These are phyloP conservation scores for Sebastes oblongus DNA, from an alignment of 2,797 vertebrate species.

Conservation along the genomic window DNA sequence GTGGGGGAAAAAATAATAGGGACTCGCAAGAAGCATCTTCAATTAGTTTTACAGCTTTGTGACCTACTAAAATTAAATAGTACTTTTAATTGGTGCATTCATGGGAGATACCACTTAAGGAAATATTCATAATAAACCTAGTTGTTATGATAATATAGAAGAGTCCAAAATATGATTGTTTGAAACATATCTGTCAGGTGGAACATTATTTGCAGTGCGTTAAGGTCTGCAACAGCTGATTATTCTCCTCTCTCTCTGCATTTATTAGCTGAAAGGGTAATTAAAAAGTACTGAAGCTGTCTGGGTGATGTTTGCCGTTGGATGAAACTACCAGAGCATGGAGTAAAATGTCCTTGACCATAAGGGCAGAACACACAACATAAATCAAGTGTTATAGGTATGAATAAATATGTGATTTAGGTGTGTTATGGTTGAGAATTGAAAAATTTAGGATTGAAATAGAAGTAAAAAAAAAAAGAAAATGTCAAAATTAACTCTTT, in stretches of 20 bases:
- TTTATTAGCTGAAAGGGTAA: slow-evolving; percentile 6
- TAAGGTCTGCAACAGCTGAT: background rate
- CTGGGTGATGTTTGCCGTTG: background rate
- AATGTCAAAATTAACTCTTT: background rate
- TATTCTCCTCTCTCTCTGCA: background rate
- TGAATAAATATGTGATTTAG: background rate
- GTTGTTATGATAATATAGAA: background rate
- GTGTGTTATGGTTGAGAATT: background rate
- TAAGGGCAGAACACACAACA: background rate
- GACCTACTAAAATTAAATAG: background rate
- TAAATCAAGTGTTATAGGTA: background rate
- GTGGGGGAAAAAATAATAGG: background rate
- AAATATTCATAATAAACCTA: background rate
- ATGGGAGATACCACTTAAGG: background rate
- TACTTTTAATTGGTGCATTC: background rate
- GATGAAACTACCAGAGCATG: background rate
- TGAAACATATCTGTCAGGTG: background rate
- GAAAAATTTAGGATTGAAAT: background rate
- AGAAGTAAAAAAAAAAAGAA: background rate
- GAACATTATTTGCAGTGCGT: background rate
- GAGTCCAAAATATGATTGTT: background rate
- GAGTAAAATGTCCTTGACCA: background rate
- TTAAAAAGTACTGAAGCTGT: slow-evolving; percentile 10
- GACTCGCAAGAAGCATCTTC: background rate
- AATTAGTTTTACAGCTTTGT: background rate